Conservation (phyloP, 2,888 invertebrate genomes). For the Eustalomyia histrio region DNA sequence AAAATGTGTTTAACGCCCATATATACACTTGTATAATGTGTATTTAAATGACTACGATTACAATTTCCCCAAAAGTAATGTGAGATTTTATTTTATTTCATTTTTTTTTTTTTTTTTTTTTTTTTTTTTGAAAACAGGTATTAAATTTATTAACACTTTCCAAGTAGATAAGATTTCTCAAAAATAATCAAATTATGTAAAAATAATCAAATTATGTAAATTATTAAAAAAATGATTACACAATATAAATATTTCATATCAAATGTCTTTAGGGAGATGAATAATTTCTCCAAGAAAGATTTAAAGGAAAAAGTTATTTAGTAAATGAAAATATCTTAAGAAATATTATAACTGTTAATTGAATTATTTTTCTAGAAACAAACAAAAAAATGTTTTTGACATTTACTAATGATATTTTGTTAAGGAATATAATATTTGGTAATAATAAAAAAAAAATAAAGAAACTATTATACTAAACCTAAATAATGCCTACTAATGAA, state of each 20-base stretch:
- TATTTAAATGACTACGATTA: not conserved
- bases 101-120: not conserved
- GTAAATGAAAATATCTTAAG: not conserved
- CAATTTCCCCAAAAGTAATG: conserved; percentile 38
- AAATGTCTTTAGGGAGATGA: conserved; percentile 11
- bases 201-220: conserved; percentile 38
- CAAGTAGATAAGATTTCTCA: conserved; percentile 20
- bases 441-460: too few species aligned
- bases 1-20: conserved; percentile 40
- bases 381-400: conserved; percentile 63
- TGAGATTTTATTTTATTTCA: conserved; percentile 19
- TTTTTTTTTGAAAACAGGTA: conserved; percentile 28
- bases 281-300: not conserved
- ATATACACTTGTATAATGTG: not conserved
- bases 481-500: conserved; percentile 74
- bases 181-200: conserved; percentile 14
- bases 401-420: conserved; percentile 59
- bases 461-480: conserved; percentile 55
- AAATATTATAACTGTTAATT: conserved; percentile 21
- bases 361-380: conserved; percentile 17
- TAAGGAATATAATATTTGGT: conserved; percentile 29
- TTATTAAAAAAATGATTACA: conserved; percentile 12
- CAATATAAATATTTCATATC: conserved; percentile 13
- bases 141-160: conserved; percentile 58
- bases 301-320: not conserved